Base-by-base conservation (phyloP, 2,888 invertebrate species). In the Actias luna region DNA sequence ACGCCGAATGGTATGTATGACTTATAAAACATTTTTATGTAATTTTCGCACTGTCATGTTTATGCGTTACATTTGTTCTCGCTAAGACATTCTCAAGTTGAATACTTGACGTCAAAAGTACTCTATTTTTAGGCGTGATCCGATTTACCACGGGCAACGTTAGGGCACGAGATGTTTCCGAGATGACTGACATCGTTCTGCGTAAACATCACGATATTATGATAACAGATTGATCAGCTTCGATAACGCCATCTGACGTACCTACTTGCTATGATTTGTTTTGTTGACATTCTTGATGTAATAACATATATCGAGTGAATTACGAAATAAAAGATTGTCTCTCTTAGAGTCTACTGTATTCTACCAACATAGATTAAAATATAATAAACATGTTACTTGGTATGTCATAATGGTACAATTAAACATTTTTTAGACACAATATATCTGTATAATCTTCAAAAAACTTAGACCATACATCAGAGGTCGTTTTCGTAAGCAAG, bases 101-200 rank as follows among this genome's bases (percentile, higher is more conserved):
- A 39, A 39, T n/a, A 39, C n/a, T 4, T 39, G 39, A n/a, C 39
- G 39, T 39, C 39, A n/a, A 46, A 46, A 2, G 12, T 1, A 4
- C 25, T 8, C 25, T 50, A 50, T 50, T 50, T 50, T 50, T 25
- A 25, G 22, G 7, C 14, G 22, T 50, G 46, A 50, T 50, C 46
- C 25, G 46, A 50, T 50, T 25, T 22, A 22, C 25, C 14, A 50
- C 8, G 22, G 3, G 12, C 25, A 42, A 18, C n/a, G n/a, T 5
- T 16, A 50, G 25, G 46, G 12, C 14, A 22, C 25, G 22, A 46
- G 22, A 2, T 22, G 7, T 22, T 12, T 46, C 22, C 22, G 10
- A 25, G 55, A 29, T 55, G 29, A 55, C 55, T 55, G 55, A 55
- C 29, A 55, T 55, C n/a, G 55, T 29, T 55, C n/a, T 55, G 29